Conservation (phyloP, 2,888 invertebrate species). For the Amphiduros pacificus region DNA sequence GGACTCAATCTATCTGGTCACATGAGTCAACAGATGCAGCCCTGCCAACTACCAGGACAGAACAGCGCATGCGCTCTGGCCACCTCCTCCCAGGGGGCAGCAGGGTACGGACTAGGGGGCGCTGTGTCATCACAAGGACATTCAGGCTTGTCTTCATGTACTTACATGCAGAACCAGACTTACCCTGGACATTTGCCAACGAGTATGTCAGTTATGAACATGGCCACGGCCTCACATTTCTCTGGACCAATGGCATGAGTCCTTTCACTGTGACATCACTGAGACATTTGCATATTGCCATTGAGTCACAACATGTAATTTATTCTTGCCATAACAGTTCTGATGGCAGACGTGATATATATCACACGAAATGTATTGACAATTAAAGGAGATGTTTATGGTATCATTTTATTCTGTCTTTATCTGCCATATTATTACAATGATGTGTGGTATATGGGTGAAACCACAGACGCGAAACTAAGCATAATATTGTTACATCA, state of each 20-base stretch:
- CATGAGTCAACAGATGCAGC: constrained; percentile 6
- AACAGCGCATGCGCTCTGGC: constrained; percentile 18
- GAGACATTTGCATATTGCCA: no score
- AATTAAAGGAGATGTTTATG: no score
- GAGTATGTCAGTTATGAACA: constrained; percentile 53
- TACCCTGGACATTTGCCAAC: constrained; percentile 43
- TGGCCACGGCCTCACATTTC: constrained; percentile 40
- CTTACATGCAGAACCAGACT: constrained; percentile 53
- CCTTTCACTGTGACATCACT: no score
- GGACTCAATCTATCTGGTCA: not conserved
- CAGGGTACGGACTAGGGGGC: constrained; percentile 3
- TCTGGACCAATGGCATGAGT: constrained; percentile 49
- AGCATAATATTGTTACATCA: no score
- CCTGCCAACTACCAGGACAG: constrained; percentile 13
- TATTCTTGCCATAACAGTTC: no score
- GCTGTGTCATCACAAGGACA: constrained; percentile 21
- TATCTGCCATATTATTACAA: no score
- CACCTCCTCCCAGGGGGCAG: not conserved
- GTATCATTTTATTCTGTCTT: no score
- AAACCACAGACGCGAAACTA: no score
- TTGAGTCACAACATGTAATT: no score
- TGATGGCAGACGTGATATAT: no score
- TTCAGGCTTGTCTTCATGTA: constrained; percentile 48
- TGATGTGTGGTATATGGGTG: no score
- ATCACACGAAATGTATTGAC: no score